phyloP scores from a whole-genome alignment of 2,888 invertebrate genomes.

The Girardia tigrina region DNA sequence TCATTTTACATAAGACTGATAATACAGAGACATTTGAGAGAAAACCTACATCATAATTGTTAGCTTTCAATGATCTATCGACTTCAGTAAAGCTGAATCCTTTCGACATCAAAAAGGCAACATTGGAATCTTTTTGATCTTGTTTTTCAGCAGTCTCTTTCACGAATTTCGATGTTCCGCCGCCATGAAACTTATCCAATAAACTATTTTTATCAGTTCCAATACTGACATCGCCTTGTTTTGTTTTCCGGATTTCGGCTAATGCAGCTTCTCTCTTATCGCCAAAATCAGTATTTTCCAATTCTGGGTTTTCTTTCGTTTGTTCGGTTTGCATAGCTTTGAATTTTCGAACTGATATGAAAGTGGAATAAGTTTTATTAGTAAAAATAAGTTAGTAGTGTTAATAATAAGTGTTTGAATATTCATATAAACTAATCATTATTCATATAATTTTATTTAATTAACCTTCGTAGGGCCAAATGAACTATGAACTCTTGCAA shows the following conservation, averaged over 20 bases:
- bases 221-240: background rate
- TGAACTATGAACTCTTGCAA: too few relatives aligned
- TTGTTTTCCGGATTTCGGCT: background rate
- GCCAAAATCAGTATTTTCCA: background rate
- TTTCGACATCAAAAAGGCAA: background rate
- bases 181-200: background rate
- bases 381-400: too few relatives aligned
- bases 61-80: background rate
- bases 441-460: too few relatives aligned
- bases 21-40: too few relatives aligned
- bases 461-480: too few relatives aligned
- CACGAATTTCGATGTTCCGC: background rate
- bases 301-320: background rate
- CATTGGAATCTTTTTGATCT: slow-evolving; percentile 10
- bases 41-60: background rate
- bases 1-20: too few relatives aligned
- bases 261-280: background rate
- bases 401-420: too few relatives aligned
- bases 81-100: background rate
- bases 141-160: slow-evolving; percentile 19
- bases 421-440: too few relatives aligned
- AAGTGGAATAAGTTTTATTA: too few relatives aligned
- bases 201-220: background rate
- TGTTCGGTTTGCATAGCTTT: background rate
- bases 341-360: slow-evolving; percentile 16